A percentile compares a stretch with the other conserved stretches of the same genome.
Evolutionary conservation across 2,113 vertebrate genomes (phyloP).

Genomic region (Pandion haliaetus): DNA sequence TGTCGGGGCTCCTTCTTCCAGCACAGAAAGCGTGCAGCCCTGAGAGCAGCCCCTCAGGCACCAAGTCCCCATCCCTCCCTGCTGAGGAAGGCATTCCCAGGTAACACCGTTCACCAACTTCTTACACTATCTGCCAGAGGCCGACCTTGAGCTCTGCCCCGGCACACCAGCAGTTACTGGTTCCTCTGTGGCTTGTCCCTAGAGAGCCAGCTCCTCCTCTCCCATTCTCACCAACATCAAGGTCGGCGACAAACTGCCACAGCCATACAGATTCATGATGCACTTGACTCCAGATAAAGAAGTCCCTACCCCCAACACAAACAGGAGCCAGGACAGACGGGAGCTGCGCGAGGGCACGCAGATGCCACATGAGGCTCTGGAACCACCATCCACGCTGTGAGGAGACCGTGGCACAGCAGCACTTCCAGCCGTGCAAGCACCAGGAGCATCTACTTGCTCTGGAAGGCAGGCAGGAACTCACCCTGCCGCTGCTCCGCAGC

Average conservation of each 20-base stretch:
- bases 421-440: background rate
- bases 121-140: background rate
- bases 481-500: background rate
- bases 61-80: background rate
- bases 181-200: background rate
- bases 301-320: background rate
- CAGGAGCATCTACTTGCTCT: background rate
- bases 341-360: rapidly evolving
- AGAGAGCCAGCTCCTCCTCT: background rate
- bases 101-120: no score
- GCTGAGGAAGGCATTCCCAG: background rate
- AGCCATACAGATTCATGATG: rapidly evolving
- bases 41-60: background rate
- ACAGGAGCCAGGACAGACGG: background rate
- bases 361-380: rapidly evolving
- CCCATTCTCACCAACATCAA: background rate
- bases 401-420: background rate
- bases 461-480: background rate
- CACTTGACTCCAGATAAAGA: background rate
- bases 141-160: background rate
- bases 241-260: background rate
- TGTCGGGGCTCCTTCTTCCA: background rate
- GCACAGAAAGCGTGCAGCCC: background rate
- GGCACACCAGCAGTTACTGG: rapidly evolving
- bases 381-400: rapidly evolving